Percentiles rank a stretch among this genome's conserved stretches.
Evolutionary conservation across 2,888 invertebrate species (phyloP).

Genomic region (Oscheius sp.): DNA sequence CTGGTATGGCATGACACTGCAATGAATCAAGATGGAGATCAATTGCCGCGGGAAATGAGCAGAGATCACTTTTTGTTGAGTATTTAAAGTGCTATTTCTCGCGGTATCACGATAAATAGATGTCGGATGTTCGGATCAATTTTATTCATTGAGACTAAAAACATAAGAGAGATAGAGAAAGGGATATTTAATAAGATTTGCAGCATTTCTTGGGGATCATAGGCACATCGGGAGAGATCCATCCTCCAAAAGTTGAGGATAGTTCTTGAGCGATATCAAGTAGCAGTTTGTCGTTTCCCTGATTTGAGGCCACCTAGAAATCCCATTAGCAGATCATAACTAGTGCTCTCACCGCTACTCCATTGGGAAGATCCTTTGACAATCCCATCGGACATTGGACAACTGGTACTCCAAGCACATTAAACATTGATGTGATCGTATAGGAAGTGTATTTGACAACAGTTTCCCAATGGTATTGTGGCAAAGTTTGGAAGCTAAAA

Average conservation of each 20-base stretch:
- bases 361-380: slow-evolving; percentile 72
- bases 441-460: slow-evolving; percentile 65
- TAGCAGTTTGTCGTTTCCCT: not conserved
- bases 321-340: not conserved
- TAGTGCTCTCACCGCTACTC: slow-evolving; percentile 68
- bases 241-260: not conserved
- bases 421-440: slow-evolving; percentile 72
- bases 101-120: not conserved
- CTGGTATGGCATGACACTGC: too few species aligned
- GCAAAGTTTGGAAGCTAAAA: slow-evolving; percentile 69
- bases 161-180: not conserved
- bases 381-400: slow-evolving; percentile 73
- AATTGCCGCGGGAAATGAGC: not conserved
- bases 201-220: not conserved
- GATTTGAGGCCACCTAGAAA: not conserved
- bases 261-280: not conserved
- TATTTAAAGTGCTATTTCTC: not conserved
- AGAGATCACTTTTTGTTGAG: not conserved
- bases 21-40: not conserved
- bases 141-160: not conserved
- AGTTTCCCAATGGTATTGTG: slow-evolving; percentile 72
- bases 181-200: not conserved
- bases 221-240: slow-evolving; percentile 2
- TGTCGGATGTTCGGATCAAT: not conserved
- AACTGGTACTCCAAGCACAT: slow-evolving; percentile 72